phyloP scores from a whole-genome alignment of 2,113 vertebrate species.

The Megaptera novaeangliae region DNA sequence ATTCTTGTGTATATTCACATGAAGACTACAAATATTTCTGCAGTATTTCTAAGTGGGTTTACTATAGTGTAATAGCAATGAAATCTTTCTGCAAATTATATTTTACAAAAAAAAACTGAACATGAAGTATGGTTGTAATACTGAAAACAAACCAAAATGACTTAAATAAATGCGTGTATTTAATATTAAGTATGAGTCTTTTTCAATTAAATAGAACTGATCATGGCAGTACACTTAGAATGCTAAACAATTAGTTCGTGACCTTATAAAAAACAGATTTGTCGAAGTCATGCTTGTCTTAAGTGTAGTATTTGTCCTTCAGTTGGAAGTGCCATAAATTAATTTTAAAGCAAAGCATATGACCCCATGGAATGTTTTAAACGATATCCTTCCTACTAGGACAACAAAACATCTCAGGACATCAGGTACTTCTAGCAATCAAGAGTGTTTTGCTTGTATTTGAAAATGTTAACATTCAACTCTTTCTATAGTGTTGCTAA shows the following conservation, averaged over 20 bases:
- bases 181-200: conserved; percentile 17
- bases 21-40: background rate
- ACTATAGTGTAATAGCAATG: background rate
- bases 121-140: background rate
- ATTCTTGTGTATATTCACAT: background rate
- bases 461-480: background rate
- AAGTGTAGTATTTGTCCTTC: background rate
- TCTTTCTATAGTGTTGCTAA: background rate
- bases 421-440: background rate
- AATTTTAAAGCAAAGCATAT: background rate
- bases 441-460: background rate
- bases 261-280: background rate
- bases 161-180: background rate
- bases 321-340: background rate
- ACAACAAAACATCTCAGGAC: background rate
- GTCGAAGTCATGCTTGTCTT: background rate
- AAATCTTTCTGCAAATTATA: background rate
- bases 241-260: background rate
- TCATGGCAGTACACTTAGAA: background rate
- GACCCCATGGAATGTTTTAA: background rate
- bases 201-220: background rate
- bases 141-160: conserved; percentile 10
- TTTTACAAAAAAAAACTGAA: conserved; percentile 15
- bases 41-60: conserved; percentile 55
- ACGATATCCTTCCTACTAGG: background rate